Percentiles rank a stretch among this genome's conserved stretches.
Conservation (phyloP, 2,888 invertebrate genomes). For the Antheraea assamensis region DNA sequence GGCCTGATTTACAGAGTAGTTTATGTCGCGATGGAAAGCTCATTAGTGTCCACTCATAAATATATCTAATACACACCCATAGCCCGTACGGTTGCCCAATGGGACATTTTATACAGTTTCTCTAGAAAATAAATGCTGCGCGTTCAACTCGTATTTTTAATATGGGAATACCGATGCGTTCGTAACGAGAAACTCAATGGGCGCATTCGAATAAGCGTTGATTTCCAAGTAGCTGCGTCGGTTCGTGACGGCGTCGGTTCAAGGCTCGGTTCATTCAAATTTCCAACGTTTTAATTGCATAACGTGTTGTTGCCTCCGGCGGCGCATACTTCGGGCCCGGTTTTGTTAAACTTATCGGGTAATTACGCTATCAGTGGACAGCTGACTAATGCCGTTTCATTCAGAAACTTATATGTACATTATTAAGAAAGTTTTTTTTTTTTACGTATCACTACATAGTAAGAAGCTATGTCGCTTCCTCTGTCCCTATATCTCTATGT, state of each 20-base stretch:
- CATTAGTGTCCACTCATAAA: not conserved
- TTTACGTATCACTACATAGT: no score
- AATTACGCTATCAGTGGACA: not conserved
- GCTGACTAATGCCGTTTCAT: not conserved
- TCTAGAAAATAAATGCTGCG: not conserved
- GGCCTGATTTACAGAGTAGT: no score
- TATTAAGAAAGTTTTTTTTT: not conserved
- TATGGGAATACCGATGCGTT: slow-evolving; percentile 36
- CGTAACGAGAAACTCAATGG: slow-evolving; percentile 35
- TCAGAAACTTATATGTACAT: not conserved
- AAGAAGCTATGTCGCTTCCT: no score
- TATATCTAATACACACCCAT: not conserved
- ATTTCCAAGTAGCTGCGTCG: slow-evolving; percentile 17
- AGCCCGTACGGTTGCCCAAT: not conserved
- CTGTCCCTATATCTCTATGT: no score
- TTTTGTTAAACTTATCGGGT: slow-evolving; percentile 1
- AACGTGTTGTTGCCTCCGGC: slow-evolving; percentile 8
- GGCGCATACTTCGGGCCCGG: not conserved
- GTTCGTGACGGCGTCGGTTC: slow-evolving; percentile 11
- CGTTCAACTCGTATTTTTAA: slow-evolving; percentile 17
- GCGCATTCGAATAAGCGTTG: slow-evolving; percentile 46
- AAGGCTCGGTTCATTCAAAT: slow-evolving; percentile 12
- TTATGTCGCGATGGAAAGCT: no score
- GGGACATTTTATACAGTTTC: not conserved
- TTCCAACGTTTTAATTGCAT: slow-evolving; percentile 14